Conservation (phyloP, 2,888 invertebrate species). For the Rhagonycha lutea region DNA sequence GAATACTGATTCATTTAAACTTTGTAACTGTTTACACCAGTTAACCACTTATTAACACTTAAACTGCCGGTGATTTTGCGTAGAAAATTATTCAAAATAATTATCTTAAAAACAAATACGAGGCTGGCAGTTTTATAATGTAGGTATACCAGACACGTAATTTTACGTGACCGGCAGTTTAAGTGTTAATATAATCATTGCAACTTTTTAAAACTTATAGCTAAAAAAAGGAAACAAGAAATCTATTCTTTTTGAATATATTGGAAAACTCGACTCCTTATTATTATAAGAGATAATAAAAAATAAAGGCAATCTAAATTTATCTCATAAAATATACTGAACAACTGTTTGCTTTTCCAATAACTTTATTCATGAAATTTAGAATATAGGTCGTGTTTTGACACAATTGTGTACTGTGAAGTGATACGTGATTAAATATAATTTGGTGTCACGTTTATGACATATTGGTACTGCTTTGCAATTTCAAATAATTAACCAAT, state of each 20-base stretch:
- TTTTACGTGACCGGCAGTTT: too few species aligned
- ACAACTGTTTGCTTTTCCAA: neutral
- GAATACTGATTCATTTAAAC: too few species aligned
- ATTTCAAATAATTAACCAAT: neutral
- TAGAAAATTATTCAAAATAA: too few species aligned
- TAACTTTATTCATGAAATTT: slow-evolving; percentile 6
- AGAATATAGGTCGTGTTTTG: neutral
- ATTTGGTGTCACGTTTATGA: slow-evolving; percentile 13
- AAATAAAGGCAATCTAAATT: neutral
- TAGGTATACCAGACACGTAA: too few species aligned
- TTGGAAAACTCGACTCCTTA: neutral
- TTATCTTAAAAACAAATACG: too few species aligned
- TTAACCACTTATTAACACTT: too few species aligned
- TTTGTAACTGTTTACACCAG: too few species aligned
- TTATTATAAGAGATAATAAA: neutral
- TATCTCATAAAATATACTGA: neutral
- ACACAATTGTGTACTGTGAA: slow-evolving; percentile 12
- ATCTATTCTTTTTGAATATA: neutral
- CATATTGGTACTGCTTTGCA: neutral
- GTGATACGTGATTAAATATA: slow-evolving; percentile 6
- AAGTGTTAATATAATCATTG: neutral
- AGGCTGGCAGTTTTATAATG: too few species aligned
- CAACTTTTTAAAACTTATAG: neutral
- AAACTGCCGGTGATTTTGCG: too few species aligned
- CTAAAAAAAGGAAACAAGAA: neutral